Evolutionary conservation across 1,140 invertebrate species (phyloP), one percentile per base, ranked within the genome.

Genomic region (Whitmania pigra): DNA sequence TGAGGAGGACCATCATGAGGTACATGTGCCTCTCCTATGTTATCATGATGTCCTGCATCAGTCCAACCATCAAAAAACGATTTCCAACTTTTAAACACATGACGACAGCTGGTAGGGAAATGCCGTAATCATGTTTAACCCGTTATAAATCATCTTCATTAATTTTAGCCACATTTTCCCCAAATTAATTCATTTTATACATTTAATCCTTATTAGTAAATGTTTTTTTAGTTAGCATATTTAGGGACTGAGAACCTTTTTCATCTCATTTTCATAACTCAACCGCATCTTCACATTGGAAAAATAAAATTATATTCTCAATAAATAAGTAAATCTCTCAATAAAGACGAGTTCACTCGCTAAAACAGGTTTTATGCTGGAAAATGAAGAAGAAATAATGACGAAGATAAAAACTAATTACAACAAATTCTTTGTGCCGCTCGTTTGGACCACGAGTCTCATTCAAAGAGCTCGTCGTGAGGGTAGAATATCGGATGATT

Each of bases 381-480:
- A 89, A 60, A 93, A 93, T 77, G 94, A 97, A 67, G 77, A 77
- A 2, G 69, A 74, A 13, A 87, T 88, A 73, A 82, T 94, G 74
- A 93, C 93, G 79, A 89, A 77, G 9, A 77, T 80, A 0, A 90
- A 89, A 77, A 82, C 91, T 0, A 88, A 90, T 66, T 89, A 91
- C 73, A 89, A 90, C 36, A 95, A 94, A 79, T 93, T 93, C 80
- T 96, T 93, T 92, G 86, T 97, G 78, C 94, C 94, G 31, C 88
- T 95, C 60, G 89, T 94, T 27, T 95, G 93, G 93, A 91, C 92
- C 0, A 88, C 90, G 7, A 90, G 89, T 79, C 90, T 95, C 71
- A 88, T 94, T 36, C 92, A 90, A 0, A 89, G 31, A 53, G 87
- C 87, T 0, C 85, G 93, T 4, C 92, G 91, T 79, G 93, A 83